Percentiles rank a stretch among this genome's conserved stretches.
Conservation (phyloP, 2,113 vertebrate genomes). For the Petroica traversi region DNA sequence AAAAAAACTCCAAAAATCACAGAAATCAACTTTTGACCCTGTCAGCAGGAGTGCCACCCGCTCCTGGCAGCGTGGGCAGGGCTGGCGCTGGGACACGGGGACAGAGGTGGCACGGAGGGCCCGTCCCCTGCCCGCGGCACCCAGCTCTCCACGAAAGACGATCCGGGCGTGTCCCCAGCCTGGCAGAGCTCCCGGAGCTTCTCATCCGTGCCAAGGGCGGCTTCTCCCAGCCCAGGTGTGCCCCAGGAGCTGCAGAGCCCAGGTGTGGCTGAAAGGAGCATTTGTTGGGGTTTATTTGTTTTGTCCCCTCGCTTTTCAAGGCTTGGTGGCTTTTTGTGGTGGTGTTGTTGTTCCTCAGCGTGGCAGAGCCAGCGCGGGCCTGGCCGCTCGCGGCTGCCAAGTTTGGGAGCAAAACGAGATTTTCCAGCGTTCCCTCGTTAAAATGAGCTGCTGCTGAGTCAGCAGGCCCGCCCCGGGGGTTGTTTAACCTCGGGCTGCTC, state of each 20-base stretch:
- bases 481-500: background rate
- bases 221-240: background rate
- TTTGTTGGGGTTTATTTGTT: background rate
- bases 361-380: rapidly evolving
- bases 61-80: rapidly evolving
- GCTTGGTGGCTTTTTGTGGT: rapidly evolving
- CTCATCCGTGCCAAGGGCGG: background rate
- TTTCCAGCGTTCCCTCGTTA: background rate
- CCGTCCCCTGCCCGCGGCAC: background rate
- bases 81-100: rapidly evolving
- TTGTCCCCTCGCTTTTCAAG: background rate
- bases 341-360: background rate
- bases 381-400: rapidly evolving
- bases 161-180: background rate
- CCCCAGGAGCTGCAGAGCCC: background rate
- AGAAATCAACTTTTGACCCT: rapidly evolving
- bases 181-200: background rate
- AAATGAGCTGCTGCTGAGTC: background rate
- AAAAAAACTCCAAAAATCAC: too few species aligned
- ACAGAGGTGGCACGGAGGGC: background rate
- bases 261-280: background rate
- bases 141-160: background rate
- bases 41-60: background rate
- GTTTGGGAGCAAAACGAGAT: background rate
- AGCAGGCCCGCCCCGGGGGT: rapidly evolving